Percentiles rank a stretch among this genome's conserved stretches.
Evolutionary conservation across 2,888 invertebrate species (phyloP).

Genomic region (Blera fallax): DNA sequence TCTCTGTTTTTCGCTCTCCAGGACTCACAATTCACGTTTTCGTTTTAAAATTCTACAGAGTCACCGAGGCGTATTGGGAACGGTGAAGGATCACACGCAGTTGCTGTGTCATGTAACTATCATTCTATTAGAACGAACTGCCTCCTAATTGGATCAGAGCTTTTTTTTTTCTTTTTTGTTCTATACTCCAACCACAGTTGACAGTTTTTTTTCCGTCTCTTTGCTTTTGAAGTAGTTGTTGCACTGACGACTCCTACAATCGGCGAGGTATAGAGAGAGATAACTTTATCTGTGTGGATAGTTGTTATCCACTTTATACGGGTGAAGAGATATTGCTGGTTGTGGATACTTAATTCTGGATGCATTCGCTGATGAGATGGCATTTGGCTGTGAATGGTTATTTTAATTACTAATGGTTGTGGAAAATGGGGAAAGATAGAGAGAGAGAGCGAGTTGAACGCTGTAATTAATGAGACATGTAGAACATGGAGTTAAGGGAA

Average conservation of each 20-base stretch:
- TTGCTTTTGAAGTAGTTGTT: background rate
- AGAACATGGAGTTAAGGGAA: background rate
- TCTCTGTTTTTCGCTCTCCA: background rate
- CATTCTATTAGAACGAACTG: slow-evolving; percentile 56
- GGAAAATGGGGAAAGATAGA: background rate
- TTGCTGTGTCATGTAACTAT: slow-evolving; percentile 60
- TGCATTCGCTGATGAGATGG: slow-evolving; percentile 60
- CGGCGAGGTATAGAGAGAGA: slow-evolving; percentile 6
- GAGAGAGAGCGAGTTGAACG: no score
- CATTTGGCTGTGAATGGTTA: slow-evolving; percentile 61
- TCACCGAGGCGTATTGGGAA: slow-evolving; percentile 43
- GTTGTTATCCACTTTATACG: slow-evolving; percentile 51
- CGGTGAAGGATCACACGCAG: slow-evolving; percentile 64
- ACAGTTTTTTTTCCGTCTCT: background rate
- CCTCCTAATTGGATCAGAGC: slow-evolving; percentile 61
- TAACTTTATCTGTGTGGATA: slow-evolving; percentile 54
- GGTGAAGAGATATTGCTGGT: slow-evolving; percentile 57
- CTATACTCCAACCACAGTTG: slow-evolving; percentile 12
- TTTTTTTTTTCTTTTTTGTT: slow-evolving; percentile 17
- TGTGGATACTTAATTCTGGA: slow-evolving; percentile 65
- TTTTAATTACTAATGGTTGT: slow-evolving; percentile 59
- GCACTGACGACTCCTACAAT: slow-evolving; percentile 6
- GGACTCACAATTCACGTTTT: slow-evolving; percentile 52
- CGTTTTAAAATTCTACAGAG: slow-evolving; percentile 25
- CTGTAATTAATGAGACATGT: slow-evolving; percentile 13